Conservation (phyloP, 2,888 invertebrate species). For the Euproctis similis region DNA sequence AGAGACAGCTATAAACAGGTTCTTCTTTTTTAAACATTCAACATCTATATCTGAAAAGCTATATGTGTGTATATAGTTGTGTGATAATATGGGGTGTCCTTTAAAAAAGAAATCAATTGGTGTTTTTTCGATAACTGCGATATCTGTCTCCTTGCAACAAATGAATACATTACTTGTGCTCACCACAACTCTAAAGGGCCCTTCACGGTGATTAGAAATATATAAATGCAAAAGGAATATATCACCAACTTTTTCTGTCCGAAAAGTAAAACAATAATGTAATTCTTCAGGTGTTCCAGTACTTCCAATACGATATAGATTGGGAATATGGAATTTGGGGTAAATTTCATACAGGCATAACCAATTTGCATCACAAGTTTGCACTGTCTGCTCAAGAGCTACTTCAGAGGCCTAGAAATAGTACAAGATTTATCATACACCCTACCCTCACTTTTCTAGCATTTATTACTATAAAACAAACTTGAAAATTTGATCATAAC, state of each 20-base stretch:
- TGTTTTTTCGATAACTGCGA: constrained; percentile 33
- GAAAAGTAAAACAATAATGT: constrained; percentile 54
- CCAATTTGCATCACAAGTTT: constrained; percentile 51
- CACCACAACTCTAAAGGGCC: constrained; percentile 36
- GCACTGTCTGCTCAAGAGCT: constrained; percentile 42
- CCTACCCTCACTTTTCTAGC: no score
- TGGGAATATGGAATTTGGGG: constrained; percentile 49
- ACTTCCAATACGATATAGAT: constrained; percentile 59
- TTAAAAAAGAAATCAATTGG: constrained; percentile 34
- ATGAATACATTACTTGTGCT: constrained; percentile 35
- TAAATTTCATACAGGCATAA: constrained; percentile 47
- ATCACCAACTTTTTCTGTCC: constrained; percentile 42
- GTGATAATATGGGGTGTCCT: constrained; percentile 18
- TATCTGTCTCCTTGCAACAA: constrained; percentile 36
- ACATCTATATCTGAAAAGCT: constrained; percentile 47
- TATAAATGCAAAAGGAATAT: constrained; percentile 54
- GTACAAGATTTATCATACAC: no score
- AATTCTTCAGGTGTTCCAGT: constrained; percentile 47
- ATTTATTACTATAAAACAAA: no score
- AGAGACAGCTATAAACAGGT: constrained; percentile 43
- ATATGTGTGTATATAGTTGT: constrained; percentile 42
- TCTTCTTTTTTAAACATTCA: constrained; percentile 42
- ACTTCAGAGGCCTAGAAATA: constrained; percentile 32
- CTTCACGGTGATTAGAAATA: constrained; percentile 40
- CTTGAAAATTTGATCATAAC: no score